Percentiles rank a stretch among this genome's conserved stretches.
phyloP scores from a whole-genome alignment of 2,888 invertebrate species.

The Lasioglossum oenotherae region DNA sequence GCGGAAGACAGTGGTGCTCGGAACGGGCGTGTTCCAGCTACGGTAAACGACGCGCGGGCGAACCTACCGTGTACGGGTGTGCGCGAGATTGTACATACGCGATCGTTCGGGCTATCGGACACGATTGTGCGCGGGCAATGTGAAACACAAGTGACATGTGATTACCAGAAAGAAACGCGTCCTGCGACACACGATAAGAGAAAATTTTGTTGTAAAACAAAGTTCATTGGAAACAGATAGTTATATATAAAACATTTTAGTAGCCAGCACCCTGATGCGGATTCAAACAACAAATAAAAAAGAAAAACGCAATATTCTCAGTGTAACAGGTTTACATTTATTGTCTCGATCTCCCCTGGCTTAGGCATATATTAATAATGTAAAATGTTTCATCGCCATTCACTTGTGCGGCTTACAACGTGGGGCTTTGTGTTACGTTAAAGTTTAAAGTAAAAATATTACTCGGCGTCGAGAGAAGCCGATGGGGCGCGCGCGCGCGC shows the following conservation, averaged over 20 bases:
- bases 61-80: not conserved
- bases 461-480: conserved; percentile 39
- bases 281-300: conserved; percentile 81
- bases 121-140: conserved; percentile 26
- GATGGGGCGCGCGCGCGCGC: conserved; percentile 29
- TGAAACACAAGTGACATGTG: conserved; percentile 69
- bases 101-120: not conserved
- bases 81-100: not conserved
- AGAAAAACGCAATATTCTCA: conserved; percentile 83
- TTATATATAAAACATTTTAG: conserved; percentile 78
- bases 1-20: not conserved
- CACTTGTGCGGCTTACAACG: conserved; percentile 54
- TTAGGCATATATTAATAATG: conserved; percentile 71
- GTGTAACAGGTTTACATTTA: conserved; percentile 85
- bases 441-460: conserved; percentile 41
- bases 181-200: not conserved
- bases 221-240: conserved; percentile 70
- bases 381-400: conserved; percentile 44
- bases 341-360: conserved; percentile 84
- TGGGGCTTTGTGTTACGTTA: conserved; percentile 44
- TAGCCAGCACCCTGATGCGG: conserved; percentile 84
- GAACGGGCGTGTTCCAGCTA: not conserved
- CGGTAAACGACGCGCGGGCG: not conserved
- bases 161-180: conserved; percentile 38
- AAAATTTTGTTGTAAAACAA: conserved; percentile 20